Percentiles rank a stretch among this genome's conserved stretches.
phyloP scores from a whole-genome alignment of 2,113 vertebrate species.

The Laticauda laticaudata region DNA sequence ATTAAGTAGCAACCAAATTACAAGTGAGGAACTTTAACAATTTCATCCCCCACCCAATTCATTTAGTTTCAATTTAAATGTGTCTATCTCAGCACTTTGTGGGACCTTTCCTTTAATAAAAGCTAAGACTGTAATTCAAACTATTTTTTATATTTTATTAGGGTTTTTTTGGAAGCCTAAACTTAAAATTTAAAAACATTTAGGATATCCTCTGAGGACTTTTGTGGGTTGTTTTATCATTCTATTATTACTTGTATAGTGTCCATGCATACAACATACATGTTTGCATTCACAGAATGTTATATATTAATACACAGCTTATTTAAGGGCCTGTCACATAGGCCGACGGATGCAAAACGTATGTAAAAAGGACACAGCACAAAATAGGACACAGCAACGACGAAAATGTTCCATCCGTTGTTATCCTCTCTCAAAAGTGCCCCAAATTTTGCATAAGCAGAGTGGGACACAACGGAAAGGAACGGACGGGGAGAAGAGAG shows the following conservation, averaged over 20 bases:
- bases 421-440: too few species aligned
- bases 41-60: slow-evolving; percentile 55
- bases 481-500: too few species aligned
- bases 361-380: too few species aligned
- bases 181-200: neutral
- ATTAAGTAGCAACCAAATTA: slow-evolving; percentile 64
- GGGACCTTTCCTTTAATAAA: neutral
- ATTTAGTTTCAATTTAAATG: slow-evolving; percentile 58
- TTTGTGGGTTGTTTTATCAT: neutral
- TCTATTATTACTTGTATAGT: neutral
- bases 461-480: too few species aligned
- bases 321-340: too few species aligned
- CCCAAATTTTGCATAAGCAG: too few species aligned
- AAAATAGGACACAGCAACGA: too few species aligned
- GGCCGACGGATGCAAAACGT: too few species aligned
- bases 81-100: slow-evolving; percentile 32
- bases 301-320: neutral
- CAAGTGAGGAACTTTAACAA: slow-evolving; percentile 52
- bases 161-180: neutral
- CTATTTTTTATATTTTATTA: neutral
- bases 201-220: neutral
- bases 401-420: too few species aligned
- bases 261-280: neutral
- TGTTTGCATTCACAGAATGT: neutral
- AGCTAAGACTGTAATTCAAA: neutral